Percentiles rank a stretch among this genome's conserved stretches.
Evolutionary conservation across 2,888 invertebrate species (phyloP).

Genomic region (Cheilosia soror): DNA sequence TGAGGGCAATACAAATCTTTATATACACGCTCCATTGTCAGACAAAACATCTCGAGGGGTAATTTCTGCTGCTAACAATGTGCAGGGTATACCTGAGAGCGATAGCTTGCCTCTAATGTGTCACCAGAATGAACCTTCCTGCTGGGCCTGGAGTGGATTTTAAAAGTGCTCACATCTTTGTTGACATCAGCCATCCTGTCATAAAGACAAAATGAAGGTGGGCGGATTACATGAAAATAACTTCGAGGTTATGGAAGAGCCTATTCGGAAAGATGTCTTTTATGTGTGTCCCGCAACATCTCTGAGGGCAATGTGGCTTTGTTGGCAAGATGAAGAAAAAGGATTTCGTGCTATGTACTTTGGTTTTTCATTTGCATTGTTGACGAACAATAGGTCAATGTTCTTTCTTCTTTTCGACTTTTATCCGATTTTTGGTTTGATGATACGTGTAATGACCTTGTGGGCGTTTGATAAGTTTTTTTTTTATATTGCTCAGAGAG

Average conservation of each 20-base stretch:
- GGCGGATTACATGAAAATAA: slow-evolving; percentile 45
- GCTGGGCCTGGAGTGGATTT: slow-evolving; percentile 58
- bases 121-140: slow-evolving; percentile 40
- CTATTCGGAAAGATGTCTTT: slow-evolving; percentile 45
- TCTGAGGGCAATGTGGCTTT: slow-evolving; percentile 13
- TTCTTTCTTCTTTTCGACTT: slow-evolving; percentile 13
- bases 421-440: slow-evolving; percentile 53
- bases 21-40: slow-evolving; percentile 44
- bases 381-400: slow-evolving; percentile 26
- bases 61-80: slow-evolving; percentile 47
- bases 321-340: slow-evolving; percentile 13
- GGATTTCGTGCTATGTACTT: slow-evolving; percentile 29
- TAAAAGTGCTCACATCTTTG: slow-evolving; percentile 57
- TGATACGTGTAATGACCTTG: slow-evolving; percentile 55
- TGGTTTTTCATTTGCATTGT: slow-evolving; percentile 60
- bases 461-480: slow-evolving; percentile 30
- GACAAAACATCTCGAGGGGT: slow-evolving; percentile 47
- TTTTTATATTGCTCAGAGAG: slow-evolving; percentile 35
- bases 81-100: slow-evolving; percentile 20
- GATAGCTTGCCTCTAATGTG: slow-evolving; percentile 43
- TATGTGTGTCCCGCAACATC: slow-evolving; percentile 32
- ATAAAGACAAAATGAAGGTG: slow-evolving; percentile 41
- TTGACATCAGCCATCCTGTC: slow-evolving; percentile 24
- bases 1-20: slow-evolving; percentile 49
- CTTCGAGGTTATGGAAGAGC: slow-evolving; percentile 51